Conservation (phyloP, 2,888 invertebrate genomes). For the Drosophila rubida region DNA sequence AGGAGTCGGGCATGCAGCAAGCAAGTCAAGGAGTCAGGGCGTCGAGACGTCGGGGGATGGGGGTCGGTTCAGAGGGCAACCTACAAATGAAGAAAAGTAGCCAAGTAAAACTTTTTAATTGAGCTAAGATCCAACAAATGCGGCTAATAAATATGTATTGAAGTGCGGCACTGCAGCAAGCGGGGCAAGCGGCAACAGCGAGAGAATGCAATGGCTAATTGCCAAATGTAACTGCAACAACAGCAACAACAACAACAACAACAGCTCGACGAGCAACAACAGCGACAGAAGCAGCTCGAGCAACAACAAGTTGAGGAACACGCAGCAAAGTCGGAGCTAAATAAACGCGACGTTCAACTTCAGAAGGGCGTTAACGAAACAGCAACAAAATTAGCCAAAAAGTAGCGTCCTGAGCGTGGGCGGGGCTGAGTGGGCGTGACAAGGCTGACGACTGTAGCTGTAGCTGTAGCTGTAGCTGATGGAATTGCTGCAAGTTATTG, state of each 20-base stretch:
- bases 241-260: slow-evolving; percentile 17
- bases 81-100: slow-evolving; percentile 75
- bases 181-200: slow-evolving; percentile 7
- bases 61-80: slow-evolving; percentile 10
- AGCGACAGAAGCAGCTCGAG: slow-evolving; percentile 1
- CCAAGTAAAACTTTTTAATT: slow-evolving; percentile 78
- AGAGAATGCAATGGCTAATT: slow-evolving; percentile 72
- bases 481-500: slow-evolving; percentile 76
- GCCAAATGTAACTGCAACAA: slow-evolving; percentile 71
- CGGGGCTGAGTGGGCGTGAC: slow-evolving; percentile 5
- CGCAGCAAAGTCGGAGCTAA: slow-evolving; percentile 50
- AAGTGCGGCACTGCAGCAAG: slow-evolving; percentile 45
- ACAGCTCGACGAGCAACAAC: slow-evolving; percentile 15
- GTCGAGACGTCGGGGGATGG: not conserved
- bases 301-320: slow-evolving; percentile 17
- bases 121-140: slow-evolving; percentile 81
- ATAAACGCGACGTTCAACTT: slow-evolving; percentile 73
- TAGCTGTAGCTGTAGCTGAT: slow-evolving; percentile 55
- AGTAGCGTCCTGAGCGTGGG: slow-evolving; percentile 48
- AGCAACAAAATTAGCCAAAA: slow-evolving; percentile 78
- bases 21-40: slow-evolving; percentile 1
- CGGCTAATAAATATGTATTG: slow-evolving; percentile 81
- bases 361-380: slow-evolving; percentile 65
- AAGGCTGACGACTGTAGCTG: slow-evolving; percentile 22
- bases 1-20: not conserved